Evolutionary conservation across 2,888 invertebrate species (phyloP), one percentile per base, ranked within the genome.

Genomic region (Limnephilus lunatus): DNA sequence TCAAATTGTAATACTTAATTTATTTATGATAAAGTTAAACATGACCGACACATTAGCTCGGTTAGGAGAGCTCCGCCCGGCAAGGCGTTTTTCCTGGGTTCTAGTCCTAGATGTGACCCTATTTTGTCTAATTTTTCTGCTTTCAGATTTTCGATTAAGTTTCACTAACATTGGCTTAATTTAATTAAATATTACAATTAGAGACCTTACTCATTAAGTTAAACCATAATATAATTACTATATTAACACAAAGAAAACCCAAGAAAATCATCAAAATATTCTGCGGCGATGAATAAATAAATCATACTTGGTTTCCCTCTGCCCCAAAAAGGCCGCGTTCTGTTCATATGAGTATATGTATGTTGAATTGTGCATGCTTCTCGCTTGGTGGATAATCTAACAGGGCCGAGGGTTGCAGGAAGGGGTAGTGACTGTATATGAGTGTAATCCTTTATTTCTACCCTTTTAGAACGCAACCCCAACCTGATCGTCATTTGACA

Each of bases 321-420:
- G 68, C 68, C 25, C 68, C 25, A 9, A 68, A 68, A 25, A 68
- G 68, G n/a, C 68, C 25, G 68, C 68, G 25, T 68, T 68, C 68
- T 68, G 68, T 68, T 68, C 68, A 68, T n/a, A 9, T 1, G 68
- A 44, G 48, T 86, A 35, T 4, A 35, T 35, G 4, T 35, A n/a
- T 86, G 86, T 90, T 53, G 48, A 90, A 31, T 83, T 44, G 90
- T 90, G 90, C 83, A 85, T 85, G 90, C 35, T 90, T 90, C 83
- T 68, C 86, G 90, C 90, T 81, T 91, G 86, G 86, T 32, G 85
- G 86, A 91, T 86, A 85, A 85, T 90, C 85, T 90, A 85, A 85
- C 90, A 85, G 31, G 90, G 39, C 39, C n/a, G n/a, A n/a, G 68
- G 25, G 68, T 68, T 68, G 25, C n/a, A 1, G 19, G 9, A 25